Percentiles rank a stretch among this genome's conserved stretches.
Conservation (phyloP, 2,113 vertebrate species). For the Upupa epops region DNA sequence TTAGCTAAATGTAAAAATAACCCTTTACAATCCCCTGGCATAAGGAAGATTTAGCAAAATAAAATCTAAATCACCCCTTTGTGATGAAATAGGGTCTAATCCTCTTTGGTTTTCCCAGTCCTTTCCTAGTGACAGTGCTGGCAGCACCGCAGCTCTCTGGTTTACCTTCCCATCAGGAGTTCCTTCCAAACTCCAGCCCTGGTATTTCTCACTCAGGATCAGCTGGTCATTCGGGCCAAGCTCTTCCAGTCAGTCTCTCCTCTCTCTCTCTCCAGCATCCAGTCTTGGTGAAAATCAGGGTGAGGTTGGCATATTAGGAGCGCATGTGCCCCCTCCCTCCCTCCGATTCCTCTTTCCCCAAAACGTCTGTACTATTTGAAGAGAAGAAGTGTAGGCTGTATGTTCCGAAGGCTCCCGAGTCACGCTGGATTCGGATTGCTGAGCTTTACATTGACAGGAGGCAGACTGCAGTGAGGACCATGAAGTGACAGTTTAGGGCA, state of each 20-base stretch:
- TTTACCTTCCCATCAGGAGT: not conserved
- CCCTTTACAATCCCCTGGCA: not conserved
- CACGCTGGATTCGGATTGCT: conserved; percentile 37
- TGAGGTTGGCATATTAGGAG: not conserved
- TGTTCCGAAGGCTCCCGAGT: conserved; percentile 43
- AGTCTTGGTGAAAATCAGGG: not conserved
- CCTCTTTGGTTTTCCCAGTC: not conserved
- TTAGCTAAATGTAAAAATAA: not conserved
- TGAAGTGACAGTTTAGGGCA: conserved; percentile 75
- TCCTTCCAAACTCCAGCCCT: not conserved
- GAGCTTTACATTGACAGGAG: conserved; percentile 71
- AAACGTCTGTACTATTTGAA: not conserved
- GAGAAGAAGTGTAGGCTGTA: not conserved
- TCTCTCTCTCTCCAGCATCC: not conserved
- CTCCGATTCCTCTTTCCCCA: not conserved
- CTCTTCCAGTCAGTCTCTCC: not conserved
- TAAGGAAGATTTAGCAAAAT: not conserved
- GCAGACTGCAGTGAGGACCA: conserved; percentile 67
- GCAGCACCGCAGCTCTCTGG: not conserved
- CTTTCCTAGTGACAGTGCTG: too few relatives aligned
- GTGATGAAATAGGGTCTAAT: conserved; percentile 17
- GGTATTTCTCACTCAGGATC: conserved; percentile 2
- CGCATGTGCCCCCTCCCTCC: not conserved
- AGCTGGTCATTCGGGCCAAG: conserved; percentile 23
- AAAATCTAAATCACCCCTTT: not conserved